Evolutionary conservation across 2,113 vertebrate genomes (phyloP), one percentile per base, ranked within the genome.

Genomic region (Myiozetetes cayanensis): DNA sequence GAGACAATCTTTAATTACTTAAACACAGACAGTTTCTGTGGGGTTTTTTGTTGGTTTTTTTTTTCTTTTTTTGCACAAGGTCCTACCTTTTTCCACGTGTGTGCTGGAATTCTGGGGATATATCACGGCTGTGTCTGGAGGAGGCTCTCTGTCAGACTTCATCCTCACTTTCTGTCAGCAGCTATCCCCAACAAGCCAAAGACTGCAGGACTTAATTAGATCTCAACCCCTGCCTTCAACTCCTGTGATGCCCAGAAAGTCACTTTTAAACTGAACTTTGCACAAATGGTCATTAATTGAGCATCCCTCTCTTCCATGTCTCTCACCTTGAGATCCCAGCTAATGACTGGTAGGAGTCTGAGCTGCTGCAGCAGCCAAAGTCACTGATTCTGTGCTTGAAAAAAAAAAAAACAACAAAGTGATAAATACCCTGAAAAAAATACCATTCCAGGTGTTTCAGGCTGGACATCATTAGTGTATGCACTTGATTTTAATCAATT

Each of bases 21-120:
- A 49, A 73, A 11, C 17, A 65, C 0, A 2, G 19, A 5, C 3
- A 23, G 12, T 2, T 27, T 33, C n/a, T n/a, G n/a, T n/a, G n/a
- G n/a, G n/a, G n/a, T n/a, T n/a, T n/a, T n/a, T n/a, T n/a, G n/a
- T n/a, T n/a, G n/a, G n/a, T 35, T 8, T 17, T 30, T 5, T 14
- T 10, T 49, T 24, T 25, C 27, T 12, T 14, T 27, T 10, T 75
- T 56, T 66, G 4, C 12, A 33, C 14, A 68, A 44, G 17, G 46
- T 72, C 22, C 22, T 68, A 4, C 15, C 31, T 62, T 49, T 18
- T 20, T 61, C 35, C 37, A 30, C 17, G 3, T 12, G 3, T 39
- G 1, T 35, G 43, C n/a, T 63, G n/a, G 84, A 43, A 28, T 68
- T 79, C 17, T 56, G 71, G 31, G 50, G 9, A 11, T 43, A 7